phyloP scores from a whole-genome alignment of 2,113 vertebrate species.

The Atrichornis clamosus region DNA sequence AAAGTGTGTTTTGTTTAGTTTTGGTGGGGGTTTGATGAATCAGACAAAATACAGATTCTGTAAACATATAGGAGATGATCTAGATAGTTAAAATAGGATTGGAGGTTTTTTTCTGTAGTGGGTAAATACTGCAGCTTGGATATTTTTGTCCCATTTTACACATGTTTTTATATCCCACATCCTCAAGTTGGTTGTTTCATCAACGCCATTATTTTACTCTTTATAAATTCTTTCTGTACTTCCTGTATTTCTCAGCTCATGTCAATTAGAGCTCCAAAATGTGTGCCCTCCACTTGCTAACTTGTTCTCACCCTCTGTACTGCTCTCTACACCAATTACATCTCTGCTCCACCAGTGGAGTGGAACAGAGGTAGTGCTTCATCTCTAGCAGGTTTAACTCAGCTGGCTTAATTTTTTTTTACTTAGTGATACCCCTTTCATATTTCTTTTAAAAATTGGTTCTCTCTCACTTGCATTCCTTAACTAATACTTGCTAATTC shows the following conservation, averaged over 20 bases:
- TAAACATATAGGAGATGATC: neutral
- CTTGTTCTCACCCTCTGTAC: neutral
- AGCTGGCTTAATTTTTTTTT: neutral
- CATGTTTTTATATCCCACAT: neutral
- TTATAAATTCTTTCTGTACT: neutral
- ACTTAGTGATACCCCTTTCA: neutral
- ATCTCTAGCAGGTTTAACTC: neutral
- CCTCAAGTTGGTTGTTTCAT: neutral
- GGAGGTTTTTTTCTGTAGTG: fast-evolving
- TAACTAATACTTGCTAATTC: neutral
- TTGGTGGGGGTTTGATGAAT: neutral
- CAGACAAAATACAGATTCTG: neutral
- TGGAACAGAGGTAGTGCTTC: neutral
- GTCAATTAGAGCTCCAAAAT: neutral
- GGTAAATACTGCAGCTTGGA: neutral
- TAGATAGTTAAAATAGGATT: neutral
- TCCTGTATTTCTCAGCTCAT: neutral
- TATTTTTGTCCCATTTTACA: neutral
- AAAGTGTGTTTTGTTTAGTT: neutral
- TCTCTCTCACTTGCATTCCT: neutral
- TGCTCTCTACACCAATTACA: neutral
- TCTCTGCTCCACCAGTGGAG: neutral
- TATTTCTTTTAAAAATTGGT: neutral
- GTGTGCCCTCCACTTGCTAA: neutral
- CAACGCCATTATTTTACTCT: neutral